Conservation (phyloP, 2,797 vertebrate genomes). For the Mionectes olivaceus region DNA sequence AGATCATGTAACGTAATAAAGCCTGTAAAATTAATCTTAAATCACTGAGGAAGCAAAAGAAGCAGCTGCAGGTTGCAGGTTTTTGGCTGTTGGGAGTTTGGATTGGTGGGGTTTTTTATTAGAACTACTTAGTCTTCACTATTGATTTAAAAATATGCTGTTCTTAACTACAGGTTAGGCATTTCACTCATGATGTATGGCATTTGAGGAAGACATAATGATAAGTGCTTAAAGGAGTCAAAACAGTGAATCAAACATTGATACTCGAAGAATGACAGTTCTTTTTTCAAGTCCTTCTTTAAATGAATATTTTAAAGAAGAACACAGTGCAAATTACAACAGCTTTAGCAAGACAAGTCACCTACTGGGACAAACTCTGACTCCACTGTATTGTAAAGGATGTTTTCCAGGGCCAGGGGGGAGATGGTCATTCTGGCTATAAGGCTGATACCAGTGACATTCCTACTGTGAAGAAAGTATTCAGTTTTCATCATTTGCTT, state of each 20-base stretch:
- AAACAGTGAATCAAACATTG: conserved; percentile 50
- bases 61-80: conserved; percentile 67
- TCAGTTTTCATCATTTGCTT: conserved; percentile 59
- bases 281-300: conserved; percentile 7
- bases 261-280: background rate
- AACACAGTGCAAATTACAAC: background rate
- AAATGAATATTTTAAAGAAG: conserved; percentile 26
- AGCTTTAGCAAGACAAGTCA: conserved; percentile 31
- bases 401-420: background rate
- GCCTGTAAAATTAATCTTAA: conserved; percentile 63
- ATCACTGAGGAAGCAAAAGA: conserved; percentile 49
- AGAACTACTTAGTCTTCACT: background rate
- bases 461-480: conserved; percentile 41
- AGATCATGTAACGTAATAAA: conserved; percentile 51
- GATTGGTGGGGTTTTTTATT: background rate
- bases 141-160: background rate
- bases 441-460: background rate
- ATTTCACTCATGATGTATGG: conserved; percentile 6
- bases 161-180: conserved; percentile 34
- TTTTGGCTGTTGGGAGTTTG: background rate
- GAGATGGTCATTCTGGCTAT: background rate
- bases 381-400: background rate
- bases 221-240: conserved; percentile 41
- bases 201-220: conserved; percentile 36
- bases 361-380: background rate